phyloP scores from a whole-genome alignment of 1,140 invertebrate genomes.

The Trinorchestia longiramus region DNA sequence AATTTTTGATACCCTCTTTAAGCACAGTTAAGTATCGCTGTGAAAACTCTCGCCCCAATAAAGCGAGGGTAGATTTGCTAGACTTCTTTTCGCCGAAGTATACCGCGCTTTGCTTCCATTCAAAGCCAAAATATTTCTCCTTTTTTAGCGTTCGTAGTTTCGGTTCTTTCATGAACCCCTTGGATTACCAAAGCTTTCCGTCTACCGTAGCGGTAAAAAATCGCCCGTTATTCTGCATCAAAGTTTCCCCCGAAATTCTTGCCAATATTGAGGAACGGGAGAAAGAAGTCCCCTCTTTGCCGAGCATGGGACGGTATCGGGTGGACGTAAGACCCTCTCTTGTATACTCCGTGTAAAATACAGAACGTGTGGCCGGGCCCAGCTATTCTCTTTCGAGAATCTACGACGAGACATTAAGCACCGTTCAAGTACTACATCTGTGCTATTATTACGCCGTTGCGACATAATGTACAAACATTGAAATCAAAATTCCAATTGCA shows the following conservation, averaged over 20 bases:
- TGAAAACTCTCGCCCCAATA: neutral
- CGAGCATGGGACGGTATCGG: neutral
- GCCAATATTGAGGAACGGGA: slow-evolving; percentile 14
- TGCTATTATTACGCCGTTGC: too few species aligned
- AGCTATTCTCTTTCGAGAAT: neutral
- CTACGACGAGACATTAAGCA: neutral
- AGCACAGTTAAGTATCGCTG: neutral
- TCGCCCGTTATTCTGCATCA: slow-evolving; percentile 13
- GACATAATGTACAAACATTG: too few species aligned
- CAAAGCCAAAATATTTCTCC: neutral
- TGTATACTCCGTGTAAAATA: neutral
- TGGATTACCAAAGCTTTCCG: slow-evolving; percentile 33
- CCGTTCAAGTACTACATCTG: neutral
- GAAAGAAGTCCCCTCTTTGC: slow-evolving; percentile 20
- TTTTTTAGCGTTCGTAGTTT: neutral
- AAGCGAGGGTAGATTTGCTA: neutral
- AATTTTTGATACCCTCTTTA: neutral
- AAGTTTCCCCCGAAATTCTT: slow-evolving; percentile 28
- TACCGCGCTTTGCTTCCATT: neutral
- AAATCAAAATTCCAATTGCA: too few species aligned
- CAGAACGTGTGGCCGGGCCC: neutral
- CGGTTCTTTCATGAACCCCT: slow-evolving; percentile 33
- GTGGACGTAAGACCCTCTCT: neutral
- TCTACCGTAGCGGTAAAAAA: slow-evolving; percentile 11
- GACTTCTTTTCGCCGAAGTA: neutral